Conservation (phyloP, 2,113 vertebrate genomes). For the Dryoscopus gambensis region DNA sequence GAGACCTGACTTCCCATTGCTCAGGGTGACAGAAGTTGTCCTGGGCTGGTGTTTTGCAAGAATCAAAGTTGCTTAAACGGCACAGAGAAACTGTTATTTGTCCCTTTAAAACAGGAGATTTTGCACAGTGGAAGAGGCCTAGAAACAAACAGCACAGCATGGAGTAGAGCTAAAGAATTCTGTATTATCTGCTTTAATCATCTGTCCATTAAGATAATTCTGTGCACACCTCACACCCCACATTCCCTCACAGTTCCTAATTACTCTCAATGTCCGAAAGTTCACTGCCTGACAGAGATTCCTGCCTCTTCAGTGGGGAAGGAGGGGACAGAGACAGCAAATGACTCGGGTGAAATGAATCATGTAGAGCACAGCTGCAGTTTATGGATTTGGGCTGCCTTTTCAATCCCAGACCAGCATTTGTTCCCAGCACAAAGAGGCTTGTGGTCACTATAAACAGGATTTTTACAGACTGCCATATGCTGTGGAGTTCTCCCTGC, state of each 20-base stretch:
- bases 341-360: accelerated
- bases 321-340: background rate
- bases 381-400: background rate
- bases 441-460: background rate
- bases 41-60: background rate
- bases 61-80: background rate
- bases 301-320: background rate
- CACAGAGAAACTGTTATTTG: background rate
- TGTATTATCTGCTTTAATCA: background rate
- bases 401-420: background rate
- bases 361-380: background rate
- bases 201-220: background rate
- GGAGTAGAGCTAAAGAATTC: background rate
- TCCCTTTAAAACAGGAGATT: background rate
- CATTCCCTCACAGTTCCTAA: background rate
- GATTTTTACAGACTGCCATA: background rate
- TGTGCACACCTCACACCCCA: background rate
- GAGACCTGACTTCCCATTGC: background rate
- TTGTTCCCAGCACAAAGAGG: background rate
- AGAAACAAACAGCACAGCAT: background rate
- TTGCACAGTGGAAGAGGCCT: background rate
- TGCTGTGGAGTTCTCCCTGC: background rate
- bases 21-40: background rate
- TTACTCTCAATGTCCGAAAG: background rate
- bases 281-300: background rate